phyloP scores from a whole-genome alignment of 2,888 invertebrate species.

The Cyclophora punctaria region DNA sequence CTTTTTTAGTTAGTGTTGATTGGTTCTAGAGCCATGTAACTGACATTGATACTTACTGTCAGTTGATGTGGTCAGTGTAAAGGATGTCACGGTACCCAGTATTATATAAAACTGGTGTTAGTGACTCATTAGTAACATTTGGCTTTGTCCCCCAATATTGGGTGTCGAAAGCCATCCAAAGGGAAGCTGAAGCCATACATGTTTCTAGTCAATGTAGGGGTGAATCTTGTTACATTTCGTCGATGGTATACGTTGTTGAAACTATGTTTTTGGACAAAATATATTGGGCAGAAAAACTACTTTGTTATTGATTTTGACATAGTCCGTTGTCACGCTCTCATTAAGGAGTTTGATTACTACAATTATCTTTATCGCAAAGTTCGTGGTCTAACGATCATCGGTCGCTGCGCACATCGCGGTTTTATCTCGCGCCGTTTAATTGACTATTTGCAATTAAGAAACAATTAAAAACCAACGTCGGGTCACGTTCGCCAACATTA shows the following conservation, averaged over 20 bases:
- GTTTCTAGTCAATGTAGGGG: conserved; percentile 42
- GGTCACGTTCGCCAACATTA: conserved; percentile 64
- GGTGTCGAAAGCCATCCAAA: conserved; percentile 66
- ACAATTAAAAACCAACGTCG: conserved; percentile 55
- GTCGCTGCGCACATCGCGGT: conserved; percentile 43
- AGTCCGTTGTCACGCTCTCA: conserved; percentile 6
- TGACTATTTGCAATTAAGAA: conserved; percentile 69
- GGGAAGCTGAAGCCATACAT: conserved; percentile 68
- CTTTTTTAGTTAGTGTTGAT: no score
- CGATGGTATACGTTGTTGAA: no score
- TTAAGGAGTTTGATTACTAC: conserved; percentile 5
- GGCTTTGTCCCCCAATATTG: conserved; percentile 34
- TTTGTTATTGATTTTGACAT: not conserved
- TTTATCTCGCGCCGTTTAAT: conserved; percentile 60
- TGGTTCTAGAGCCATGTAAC: no score
- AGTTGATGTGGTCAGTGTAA: not conserved
- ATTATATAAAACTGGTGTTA: conserved; percentile 19
- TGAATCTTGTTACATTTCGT: conserved; percentile 51
- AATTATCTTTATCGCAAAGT: conserved; percentile 40
- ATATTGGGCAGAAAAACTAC: no score
- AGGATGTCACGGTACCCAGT: not conserved
- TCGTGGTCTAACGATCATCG: conserved; percentile 32
- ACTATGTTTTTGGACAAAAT: not conserved
- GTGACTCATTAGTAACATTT: conserved; percentile 40
- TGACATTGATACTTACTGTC: no score